Conservation (phyloP, 2,797 vertebrate genomes). For the Diglossa cyanea region DNA sequence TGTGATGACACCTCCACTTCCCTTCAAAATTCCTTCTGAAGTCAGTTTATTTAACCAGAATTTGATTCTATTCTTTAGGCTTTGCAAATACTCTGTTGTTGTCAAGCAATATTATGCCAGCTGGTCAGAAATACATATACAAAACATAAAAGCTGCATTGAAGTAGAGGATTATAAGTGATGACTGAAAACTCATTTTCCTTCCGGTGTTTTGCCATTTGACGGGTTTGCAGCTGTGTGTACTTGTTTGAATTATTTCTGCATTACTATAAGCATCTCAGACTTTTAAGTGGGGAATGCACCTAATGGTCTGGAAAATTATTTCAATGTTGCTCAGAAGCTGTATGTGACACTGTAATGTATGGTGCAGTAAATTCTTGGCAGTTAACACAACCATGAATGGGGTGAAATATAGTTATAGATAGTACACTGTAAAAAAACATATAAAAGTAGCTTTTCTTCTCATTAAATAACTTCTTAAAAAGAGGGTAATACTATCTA, state of each 20-base stretch:
- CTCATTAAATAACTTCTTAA: background rate
- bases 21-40: background rate
- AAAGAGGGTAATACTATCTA: background rate
- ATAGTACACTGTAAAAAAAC: background rate
- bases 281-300: background rate
- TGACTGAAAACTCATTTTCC: background rate
- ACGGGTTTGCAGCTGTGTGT: background rate
- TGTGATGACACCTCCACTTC: background rate
- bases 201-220: background rate
- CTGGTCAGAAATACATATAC: background rate
- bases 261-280: background rate
- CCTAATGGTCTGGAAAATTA: conserved; percentile 38
- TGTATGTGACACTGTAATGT: background rate
- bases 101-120: background rate
- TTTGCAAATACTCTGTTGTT: background rate
- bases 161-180: background rate
- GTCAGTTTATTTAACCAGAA: background rate
- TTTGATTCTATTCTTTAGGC: background rate
- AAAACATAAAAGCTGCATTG: background rate
- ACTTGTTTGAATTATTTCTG: conserved; percentile 12
- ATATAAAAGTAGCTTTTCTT: background rate
- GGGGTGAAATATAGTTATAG: background rate
- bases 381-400: background rate
- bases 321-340: background rate
- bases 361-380: background rate